Base-by-base conservation (phyloP, 2,113 vertebrate genomes). In the Oryzias melastigma region DNA sequence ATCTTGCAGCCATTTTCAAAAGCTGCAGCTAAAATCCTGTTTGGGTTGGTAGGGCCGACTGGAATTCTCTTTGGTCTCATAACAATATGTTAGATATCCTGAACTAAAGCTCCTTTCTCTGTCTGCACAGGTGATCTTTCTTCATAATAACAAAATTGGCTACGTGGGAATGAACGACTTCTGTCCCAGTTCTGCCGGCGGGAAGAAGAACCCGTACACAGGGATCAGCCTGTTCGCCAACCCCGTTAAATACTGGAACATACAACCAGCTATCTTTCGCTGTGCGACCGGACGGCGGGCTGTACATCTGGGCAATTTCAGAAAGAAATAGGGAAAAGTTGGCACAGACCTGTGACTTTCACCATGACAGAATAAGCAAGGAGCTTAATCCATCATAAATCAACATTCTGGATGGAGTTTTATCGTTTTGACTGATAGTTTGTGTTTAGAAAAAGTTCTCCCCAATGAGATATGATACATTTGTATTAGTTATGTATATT, bases 161-260 rank as follows among this genome's bases (percentile, higher is more conserved):
- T 94, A 84, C 15, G 92, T 99, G 81, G 96, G 94, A 69, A 87
- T 95, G 81, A 96, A 98, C 19, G 97, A 98, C 71, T 98, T 99
- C 91, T 99, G 97, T 17, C 94, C 96, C 5, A 78, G 68, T 0
- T 83, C 79, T 19, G 22, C 84, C 3, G 87, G 88, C 52, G 80
- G 79, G 73, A 98, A 96, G 92, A 98, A 98, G 90, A 89, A 90
- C 0, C 74, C 92, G 60, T 98, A 96, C 77, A 94, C 91, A 0
- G 94, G 94, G 50, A 98, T 99, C 84, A 99, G 97, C 61, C 93
- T 99, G 81, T 99, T 94, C 68, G 93, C 94, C 46, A 99, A 99
- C 50, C 95, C 95, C 0, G 90, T 98, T 7, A 98, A 96, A 77
- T 95, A 96, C 86, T 95, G 95, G 97, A 91, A 96, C 79, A 87